phyloP scores from a whole-genome alignment of 2,113 vertebrate genomes.

The Triplophysa rosa region DNA sequence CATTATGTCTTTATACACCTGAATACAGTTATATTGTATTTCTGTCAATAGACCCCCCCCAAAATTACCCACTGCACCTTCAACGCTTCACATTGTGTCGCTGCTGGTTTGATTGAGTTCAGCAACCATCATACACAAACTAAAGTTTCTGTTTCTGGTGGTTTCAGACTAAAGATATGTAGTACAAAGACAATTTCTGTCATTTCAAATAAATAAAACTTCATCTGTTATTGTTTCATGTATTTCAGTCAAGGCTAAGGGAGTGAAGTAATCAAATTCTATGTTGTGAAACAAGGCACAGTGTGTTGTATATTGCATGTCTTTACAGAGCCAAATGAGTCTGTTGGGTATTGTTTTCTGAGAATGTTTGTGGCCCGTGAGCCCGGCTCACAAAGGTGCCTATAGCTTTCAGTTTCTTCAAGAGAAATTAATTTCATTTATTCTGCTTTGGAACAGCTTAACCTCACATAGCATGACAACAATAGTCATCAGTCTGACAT shows the following conservation, averaged over 20 bases:
- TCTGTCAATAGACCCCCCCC: too few relatives aligned
- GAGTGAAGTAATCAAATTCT: background rate
- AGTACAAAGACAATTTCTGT: too few relatives aligned
- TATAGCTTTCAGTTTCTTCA: constrained; percentile 11
- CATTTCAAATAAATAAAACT: too few relatives aligned
- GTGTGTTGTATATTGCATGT: background rate
- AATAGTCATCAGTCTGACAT: background rate
- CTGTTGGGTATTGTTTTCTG: constrained; percentile 17
- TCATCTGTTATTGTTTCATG: too few relatives aligned
- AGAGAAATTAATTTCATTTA: background rate
- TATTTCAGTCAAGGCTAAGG: background rate
- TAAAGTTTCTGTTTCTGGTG: too few relatives aligned
- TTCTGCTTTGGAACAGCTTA: background rate
- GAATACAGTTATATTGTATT: too few relatives aligned
- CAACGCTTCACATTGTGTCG: too few relatives aligned
- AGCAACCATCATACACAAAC: too few relatives aligned
- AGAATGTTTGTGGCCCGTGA: background rate
- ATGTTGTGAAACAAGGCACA: background rate
- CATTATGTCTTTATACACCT: too few relatives aligned
- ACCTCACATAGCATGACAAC: background rate
- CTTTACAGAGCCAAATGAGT: background rate
- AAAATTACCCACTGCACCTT: too few relatives aligned
- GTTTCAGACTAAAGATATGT: too few relatives aligned
- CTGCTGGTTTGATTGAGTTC: too few relatives aligned
- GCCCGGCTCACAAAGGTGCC: constrained; percentile 4